These are phyloP conservation scores for Parasteatoda lunata DNA, from an alignment of 2,888 invertebrate genomes.

Conservation along the genomic window DNA sequence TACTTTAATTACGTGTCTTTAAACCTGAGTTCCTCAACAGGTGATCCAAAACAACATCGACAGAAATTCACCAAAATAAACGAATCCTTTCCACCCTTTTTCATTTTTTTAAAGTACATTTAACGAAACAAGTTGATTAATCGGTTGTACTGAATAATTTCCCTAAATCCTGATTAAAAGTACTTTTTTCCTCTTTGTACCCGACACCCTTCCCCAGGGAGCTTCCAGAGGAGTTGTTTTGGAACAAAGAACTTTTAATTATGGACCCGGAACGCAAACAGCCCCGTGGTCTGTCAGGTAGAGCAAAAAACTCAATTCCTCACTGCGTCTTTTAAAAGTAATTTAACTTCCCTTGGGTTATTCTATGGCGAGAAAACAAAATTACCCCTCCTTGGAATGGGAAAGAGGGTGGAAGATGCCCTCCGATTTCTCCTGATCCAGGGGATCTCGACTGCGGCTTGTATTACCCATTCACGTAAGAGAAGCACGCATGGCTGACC, in stretches of 20 bases:
- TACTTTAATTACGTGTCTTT: neutral
- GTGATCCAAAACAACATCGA: neutral
- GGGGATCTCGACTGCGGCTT: slow-evolving; percentile 47
- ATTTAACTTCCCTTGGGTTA: slow-evolving; percentile 58
- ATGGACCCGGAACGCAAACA: slow-evolving; percentile 52
- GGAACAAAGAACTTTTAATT: slow-evolving; percentile 66
- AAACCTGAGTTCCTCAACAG: neutral
- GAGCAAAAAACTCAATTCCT: slow-evolving; percentile 61
- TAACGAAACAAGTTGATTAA: slow-evolving; percentile 52
- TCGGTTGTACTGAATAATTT: slow-evolving; percentile 50
- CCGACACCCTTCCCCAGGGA: slow-evolving; percentile 4
- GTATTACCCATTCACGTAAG: slow-evolving; percentile 56
- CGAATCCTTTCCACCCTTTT: neutral
- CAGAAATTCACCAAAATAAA: neutral
- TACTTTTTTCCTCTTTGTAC: slow-evolving; percentile 9
- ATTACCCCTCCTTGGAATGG: slow-evolving; percentile 36
- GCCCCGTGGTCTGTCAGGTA: slow-evolving; percentile 52
- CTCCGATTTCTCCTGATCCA: slow-evolving; percentile 44
- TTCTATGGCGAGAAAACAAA: slow-evolving; percentile 41
- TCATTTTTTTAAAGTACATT: slow-evolving; percentile 17
- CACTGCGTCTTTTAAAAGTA: slow-evolving; percentile 65
- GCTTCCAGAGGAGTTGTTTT: slow-evolving; percentile 3
- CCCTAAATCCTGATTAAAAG: slow-evolving; percentile 63
- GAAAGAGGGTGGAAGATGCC: slow-evolving; percentile 33
- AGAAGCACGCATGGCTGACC: slow-evolving; percentile 55